phyloP scores from a whole-genome alignment of 2,113 vertebrate species.

The Verasper variegatus region DNA sequence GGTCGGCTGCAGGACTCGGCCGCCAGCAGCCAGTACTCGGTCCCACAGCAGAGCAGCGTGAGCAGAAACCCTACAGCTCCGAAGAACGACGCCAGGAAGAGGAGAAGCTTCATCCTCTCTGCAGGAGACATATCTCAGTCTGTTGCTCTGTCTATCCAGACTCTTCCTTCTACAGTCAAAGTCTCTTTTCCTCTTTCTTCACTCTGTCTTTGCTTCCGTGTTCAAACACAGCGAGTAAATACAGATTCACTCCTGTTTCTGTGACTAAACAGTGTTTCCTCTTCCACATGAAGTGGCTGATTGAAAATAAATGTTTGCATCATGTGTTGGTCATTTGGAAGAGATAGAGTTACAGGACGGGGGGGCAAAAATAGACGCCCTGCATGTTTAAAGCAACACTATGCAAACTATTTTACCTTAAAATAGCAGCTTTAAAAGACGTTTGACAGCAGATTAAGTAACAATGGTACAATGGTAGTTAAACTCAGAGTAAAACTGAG shows the following conservation, averaged over 20 bases:
- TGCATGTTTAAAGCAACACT: background rate
- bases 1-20: slow-evolving; percentile 31
- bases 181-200: background rate
- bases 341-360: slow-evolving; percentile 44
- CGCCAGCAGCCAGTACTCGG: slow-evolving; percentile 71
- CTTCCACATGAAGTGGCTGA: background rate
- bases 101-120: slow-evolving; percentile 41
- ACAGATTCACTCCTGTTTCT: background rate
- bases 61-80: slow-evolving; percentile 29
- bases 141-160: too few species aligned
- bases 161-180: too few species aligned
- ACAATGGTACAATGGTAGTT: too few species aligned
- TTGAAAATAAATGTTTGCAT: slow-evolving; percentile 47
- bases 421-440: too few species aligned
- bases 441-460: too few species aligned
- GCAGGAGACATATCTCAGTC: slow-evolving; percentile 29
- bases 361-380: slow-evolving; percentile 25
- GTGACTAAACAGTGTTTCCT: background rate
- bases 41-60: slow-evolving; percentile 53
- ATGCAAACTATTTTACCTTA: too few species aligned
- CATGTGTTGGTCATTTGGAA: slow-evolving; percentile 13
- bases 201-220: background rate
- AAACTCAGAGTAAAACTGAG: too few species aligned
- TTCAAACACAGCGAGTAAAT: background rate
- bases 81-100: slow-evolving; percentile 58